Base-by-base conservation (phyloP, 2,888 invertebrate species). In the Formica aserva region DNA sequence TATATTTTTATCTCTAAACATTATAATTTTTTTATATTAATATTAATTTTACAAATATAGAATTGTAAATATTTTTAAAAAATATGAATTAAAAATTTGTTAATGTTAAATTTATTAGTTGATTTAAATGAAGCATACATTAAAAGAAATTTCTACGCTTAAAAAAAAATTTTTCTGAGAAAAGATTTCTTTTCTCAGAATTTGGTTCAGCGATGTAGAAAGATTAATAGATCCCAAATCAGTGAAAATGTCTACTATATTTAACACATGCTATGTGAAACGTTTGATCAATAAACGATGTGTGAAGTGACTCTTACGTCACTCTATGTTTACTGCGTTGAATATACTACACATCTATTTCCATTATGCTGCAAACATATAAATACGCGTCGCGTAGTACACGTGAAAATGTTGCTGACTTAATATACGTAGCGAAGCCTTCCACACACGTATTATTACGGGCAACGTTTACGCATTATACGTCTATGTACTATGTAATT, bases 211-310 rank as follows among this genome's bases (percentile, higher is more conserved):
- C 18, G 26, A 45, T 32, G 6, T 26, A 13, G 52, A 41, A 77
- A 77, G 29, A 69, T 67, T 55, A 41, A 67, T 41, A 55, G 67
- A 15, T n/a, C 4, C 11, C n/a, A 38, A 41, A 55, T 77, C 18
- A 41, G 38, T 55, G 41, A 77, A 69, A 69, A 41, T n/a, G n/a
- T 67, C 26, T 67, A 67, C 5, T 35, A 38, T 38, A 38, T 55
- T 62, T 38, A 69, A 77, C 55, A 29, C 38, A 55, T 9, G 62
- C 48, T 80, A 52, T 63, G 26, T 48, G 83, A 83, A 83, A 83
- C 80, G 80, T 80, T 83, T 72, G 80, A 71, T 72, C 75, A 41
- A 52, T 67, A 77, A 77, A 77, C 55, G 69, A 77, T 69, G 69
- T 77, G 69, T 38, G 38, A 55, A 69, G 55, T 77, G 55, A 77